phyloP scores from a whole-genome alignment of 2,797 vertebrate genomes.

The Selene dorsalis region DNA sequence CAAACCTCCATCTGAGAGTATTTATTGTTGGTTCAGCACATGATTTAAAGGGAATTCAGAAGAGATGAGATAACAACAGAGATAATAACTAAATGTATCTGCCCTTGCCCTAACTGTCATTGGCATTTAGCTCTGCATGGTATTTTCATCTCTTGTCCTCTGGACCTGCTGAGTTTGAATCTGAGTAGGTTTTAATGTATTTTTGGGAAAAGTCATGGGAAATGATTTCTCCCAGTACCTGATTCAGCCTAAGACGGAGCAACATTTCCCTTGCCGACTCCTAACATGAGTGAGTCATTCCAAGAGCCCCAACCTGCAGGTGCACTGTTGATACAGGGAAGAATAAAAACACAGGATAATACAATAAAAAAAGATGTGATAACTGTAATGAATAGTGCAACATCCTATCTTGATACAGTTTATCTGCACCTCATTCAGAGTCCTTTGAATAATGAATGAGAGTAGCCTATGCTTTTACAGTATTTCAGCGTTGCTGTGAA shows the following conservation, averaged over 20 bases:
- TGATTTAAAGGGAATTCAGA: background rate
- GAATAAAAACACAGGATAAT: background rate
- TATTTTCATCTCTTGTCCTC: background rate
- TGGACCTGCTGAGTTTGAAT: background rate
- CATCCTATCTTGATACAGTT: too few relatives aligned
- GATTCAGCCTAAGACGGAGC: conserved; percentile 17
- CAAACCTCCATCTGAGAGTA: conserved; percentile 22
- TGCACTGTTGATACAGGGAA: conserved; percentile 25
- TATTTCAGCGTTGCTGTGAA: background rate
- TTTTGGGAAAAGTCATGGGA: background rate
- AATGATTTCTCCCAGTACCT: background rate
- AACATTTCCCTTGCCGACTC: conserved; percentile 24
- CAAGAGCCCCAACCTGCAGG: conserved; percentile 11
- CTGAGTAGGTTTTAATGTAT: background rate
- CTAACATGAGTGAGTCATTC: conserved; percentile 43
- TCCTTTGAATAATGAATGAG: too few relatives aligned
- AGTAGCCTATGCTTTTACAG: too few relatives aligned
- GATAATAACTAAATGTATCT: background rate
- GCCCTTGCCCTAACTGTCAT: background rate
- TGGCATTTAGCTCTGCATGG: background rate
- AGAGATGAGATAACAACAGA: background rate
- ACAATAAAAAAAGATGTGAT: too few relatives aligned
- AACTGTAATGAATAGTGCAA: too few relatives aligned
- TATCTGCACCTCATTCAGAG: background rate
- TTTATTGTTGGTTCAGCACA: conserved; percentile 27